Evolutionary conservation across 1,140 invertebrate genomes (phyloP).

Genomic region (Adelges cooleyi): DNA sequence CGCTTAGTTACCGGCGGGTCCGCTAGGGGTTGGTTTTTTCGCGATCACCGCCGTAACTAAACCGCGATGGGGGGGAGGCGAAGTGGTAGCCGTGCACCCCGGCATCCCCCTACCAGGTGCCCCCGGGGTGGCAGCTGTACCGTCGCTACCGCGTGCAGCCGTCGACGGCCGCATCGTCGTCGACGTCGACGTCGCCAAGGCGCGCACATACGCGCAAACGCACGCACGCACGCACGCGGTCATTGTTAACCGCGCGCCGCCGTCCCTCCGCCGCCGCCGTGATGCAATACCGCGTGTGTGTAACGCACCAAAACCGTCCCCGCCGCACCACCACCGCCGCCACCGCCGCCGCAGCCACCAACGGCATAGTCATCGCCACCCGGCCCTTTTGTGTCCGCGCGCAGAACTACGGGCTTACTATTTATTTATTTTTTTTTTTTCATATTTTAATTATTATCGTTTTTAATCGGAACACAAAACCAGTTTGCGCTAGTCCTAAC

Average conservation of each 20-base stretch:
- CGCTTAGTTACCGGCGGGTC: constrained; percentile 22
- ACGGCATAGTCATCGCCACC: no score
- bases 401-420: background rate
- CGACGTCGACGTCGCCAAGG: background rate
- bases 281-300: constrained; percentile 1
- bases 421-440: background rate
- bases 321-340: no score
- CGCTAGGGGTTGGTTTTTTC: constrained; percentile 25
- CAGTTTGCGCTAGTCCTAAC: background rate
- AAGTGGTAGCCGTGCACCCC: background rate
- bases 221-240: constrained; percentile 9
- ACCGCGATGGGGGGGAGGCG: background rate
- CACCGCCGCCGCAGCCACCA: background rate
- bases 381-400: background rate
- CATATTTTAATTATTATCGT: background rate
- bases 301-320: constrained; percentile 4
- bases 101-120: constrained; percentile 11
- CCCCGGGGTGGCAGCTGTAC: background rate
- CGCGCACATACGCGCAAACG: background rate
- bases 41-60: background rate
- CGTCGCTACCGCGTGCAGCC: background rate
- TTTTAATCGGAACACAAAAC: constrained; percentile 19
- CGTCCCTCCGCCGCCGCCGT: background rate
- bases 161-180: background rate
- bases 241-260: background rate